Evolutionary conservation across 2,797 vertebrate genomes (phyloP).

Genomic region (Macropodus opercularis): DNA sequence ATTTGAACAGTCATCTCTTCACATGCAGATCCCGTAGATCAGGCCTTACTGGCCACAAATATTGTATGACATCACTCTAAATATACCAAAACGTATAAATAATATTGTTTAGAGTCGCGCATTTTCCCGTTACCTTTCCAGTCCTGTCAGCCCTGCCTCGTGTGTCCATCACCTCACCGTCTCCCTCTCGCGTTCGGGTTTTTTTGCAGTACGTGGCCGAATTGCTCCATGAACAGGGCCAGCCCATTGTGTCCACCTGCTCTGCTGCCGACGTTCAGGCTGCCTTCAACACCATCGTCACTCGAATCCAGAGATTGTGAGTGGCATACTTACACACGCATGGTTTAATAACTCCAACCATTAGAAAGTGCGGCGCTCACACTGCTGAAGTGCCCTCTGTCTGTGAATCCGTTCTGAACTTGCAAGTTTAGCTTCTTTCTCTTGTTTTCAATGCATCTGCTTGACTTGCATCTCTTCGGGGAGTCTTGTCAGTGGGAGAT

Average conservation of each 20-base stretch:
- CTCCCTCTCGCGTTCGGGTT: slow-evolving; percentile 48
- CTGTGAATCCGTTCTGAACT: slow-evolving; percentile 35
- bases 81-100: background rate
- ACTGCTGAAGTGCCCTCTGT: slow-evolving; percentile 19
- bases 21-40: background rate
- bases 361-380: slow-evolving; percentile 10
- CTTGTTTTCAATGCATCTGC: slow-evolving; percentile 21
- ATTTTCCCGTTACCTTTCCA: slow-evolving; percentile 22
- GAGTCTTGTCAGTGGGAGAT: slow-evolving; percentile 45
- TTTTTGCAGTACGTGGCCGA: slow-evolving; percentile 81
- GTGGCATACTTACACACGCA: slow-evolving; percentile 39
- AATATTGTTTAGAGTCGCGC: background rate
- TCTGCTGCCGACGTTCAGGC: slow-evolving; percentile 84
- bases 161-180: slow-evolving; percentile 27
- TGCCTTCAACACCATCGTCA: slow-evolving; percentile 86
- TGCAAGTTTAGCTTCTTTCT: slow-evolving; percentile 22
- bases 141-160: slow-evolving; percentile 1
- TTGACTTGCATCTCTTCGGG: slow-evolving; percentile 26
- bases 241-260: slow-evolving; percentile 85
- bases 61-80: no score
- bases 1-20: slow-evolving; percentile 14
- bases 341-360: slow-evolving; percentile 6
- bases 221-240: slow-evolving; percentile 80
- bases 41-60: background rate
- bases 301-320: slow-evolving; percentile 88